Base-by-base conservation (phyloP, 2,888 invertebrate species). In the Brachynemurus nebulosus region DNA sequence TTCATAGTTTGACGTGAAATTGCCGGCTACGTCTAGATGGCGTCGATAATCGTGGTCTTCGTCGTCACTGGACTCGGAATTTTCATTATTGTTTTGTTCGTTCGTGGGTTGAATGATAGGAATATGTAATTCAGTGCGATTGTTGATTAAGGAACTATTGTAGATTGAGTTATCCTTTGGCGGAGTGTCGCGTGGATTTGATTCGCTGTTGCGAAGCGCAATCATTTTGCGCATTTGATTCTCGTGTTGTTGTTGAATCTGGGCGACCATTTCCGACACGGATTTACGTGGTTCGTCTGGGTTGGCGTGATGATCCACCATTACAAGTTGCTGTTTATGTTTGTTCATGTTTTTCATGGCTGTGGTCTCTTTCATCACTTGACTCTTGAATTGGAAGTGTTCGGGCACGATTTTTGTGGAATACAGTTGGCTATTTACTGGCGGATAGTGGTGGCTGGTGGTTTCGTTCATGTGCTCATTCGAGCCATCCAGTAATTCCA, bases 231-330 rank as follows among this genome's bases (percentile, higher is more conserved):
- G 2, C 67, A 68, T 4, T 66, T 64, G 53, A 57, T 55, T 55
- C 65, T 55, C 57, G 66, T 8, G 45, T 45, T 16, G 48, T 42
- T 18, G 49, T 42, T 71, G 64, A 20, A 66, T 67, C 57, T 78
- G 77, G 2, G 76, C 76, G 18, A 77, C 76, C 51, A 78, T 60
- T 55, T 77, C 76, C 53, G 76, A 77, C 1, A 78, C 78, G 1
- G 74, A 71, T 51, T 68, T 72, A 36, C 75, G 64, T 2, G 66
- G 65, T 39, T 56, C 52, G n/a, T 52, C 51, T 11, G 49, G 51
- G 48, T 64, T 63, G 40, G 60, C 63, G 17, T 60, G 53, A 40
- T 30, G 34, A 23, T 41, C 40, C 4, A 33, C 35, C n/a, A 42
- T 20, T 8, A 35, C 42, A 7, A 35, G 11, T 25, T 21, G 25